Evolutionary conservation across 2,113 vertebrate species (phyloP).

Genomic region (Crotalus tigris): DNA sequence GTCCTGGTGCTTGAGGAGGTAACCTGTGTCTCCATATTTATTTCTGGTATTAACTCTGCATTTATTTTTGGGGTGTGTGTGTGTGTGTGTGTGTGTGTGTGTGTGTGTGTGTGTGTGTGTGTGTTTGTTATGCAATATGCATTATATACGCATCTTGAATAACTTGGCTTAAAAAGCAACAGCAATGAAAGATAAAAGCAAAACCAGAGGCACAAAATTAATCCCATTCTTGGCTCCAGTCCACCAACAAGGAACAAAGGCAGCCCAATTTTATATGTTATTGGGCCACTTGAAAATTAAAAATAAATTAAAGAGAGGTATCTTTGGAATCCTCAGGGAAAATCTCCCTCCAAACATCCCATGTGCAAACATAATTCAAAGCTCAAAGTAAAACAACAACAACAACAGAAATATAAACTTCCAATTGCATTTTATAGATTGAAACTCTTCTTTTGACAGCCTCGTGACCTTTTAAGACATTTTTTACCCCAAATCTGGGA

Average conservation of each 20-base stretch:
- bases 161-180: background rate
- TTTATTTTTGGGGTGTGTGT: no score
- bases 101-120: no score
- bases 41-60: no score
- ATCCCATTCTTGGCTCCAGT: background rate
- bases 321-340: background rate
- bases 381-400: background rate
- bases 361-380: background rate
- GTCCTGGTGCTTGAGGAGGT: background rate
- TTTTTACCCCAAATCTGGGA: background rate
- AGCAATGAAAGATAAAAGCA: background rate
- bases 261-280: background rate
- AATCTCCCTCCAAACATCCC: background rate
- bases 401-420: background rate
- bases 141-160: background rate
- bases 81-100: no score
- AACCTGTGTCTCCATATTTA: no score
- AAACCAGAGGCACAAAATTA: conserved; percentile 45
- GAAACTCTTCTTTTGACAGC: background rate
- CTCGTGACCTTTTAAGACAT: background rate
- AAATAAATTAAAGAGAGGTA: background rate
- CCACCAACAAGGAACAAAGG: background rate
- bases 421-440: background rate
- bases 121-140: no score
- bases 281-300: background rate